Conservation (phyloP, 2,888 invertebrate species). For the Iphiclides podalirius region DNA sequence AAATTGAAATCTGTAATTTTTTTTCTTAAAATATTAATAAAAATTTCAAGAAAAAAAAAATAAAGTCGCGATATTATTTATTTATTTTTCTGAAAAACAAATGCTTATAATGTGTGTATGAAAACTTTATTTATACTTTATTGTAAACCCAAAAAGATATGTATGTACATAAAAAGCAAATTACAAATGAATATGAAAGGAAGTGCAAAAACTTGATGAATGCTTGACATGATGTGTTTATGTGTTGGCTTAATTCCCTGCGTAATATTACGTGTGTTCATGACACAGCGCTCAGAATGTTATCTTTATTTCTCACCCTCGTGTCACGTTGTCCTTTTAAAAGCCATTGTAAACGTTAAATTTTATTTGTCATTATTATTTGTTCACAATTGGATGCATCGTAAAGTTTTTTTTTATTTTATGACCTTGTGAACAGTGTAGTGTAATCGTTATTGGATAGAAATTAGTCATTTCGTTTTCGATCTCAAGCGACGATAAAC, state of each 20-base stretch:
- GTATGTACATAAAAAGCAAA: too few relatives aligned
- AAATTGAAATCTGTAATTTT: too few relatives aligned
- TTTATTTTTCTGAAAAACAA: too few relatives aligned
- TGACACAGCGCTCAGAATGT: constrained; percentile 12
- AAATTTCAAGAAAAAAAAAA: too few relatives aligned
- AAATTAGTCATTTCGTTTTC: constrained; percentile 60
- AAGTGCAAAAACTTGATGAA: too few relatives aligned
- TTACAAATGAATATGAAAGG: too few relatives aligned
- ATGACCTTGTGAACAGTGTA: constrained; percentile 69
- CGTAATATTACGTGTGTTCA: constrained; percentile 5
- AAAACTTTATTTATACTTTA: too few relatives aligned
- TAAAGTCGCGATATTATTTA: too few relatives aligned
- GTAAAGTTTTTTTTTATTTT: constrained; percentile 63
- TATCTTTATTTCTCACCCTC: constrained; percentile 15
- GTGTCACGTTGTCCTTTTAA: constrained; percentile 15
- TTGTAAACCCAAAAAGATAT: too few relatives aligned
- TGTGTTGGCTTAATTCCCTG: neutral
- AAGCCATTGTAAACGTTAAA: constrained; percentile 37
- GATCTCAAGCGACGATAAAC: constrained; percentile 43
- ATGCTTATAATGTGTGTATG: too few relatives aligned
- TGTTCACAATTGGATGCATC: constrained; percentile 65
- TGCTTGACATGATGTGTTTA: constrained; percentile 3
- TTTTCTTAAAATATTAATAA: too few relatives aligned
- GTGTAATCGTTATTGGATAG: constrained; percentile 69
- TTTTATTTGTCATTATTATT: constrained; percentile 62